phyloP scores from a whole-genome alignment of 2,113 vertebrate species.

The Telmatochromis sp. region DNA sequence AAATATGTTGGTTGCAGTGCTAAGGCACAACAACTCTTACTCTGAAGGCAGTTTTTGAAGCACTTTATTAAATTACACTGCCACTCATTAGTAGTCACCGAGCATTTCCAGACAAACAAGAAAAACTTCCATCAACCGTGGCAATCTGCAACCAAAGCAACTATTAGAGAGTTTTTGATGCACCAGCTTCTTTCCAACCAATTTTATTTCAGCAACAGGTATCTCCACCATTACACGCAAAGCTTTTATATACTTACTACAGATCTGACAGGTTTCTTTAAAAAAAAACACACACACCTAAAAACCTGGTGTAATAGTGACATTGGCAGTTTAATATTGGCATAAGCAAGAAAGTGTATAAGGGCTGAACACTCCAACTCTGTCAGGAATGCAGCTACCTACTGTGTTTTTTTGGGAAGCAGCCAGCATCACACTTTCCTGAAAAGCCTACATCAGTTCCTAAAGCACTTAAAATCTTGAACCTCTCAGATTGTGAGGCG shows the following conservation, averaged over 20 bases:
- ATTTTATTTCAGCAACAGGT: background rate
- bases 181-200: background rate
- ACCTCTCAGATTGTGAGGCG: constrained; percentile 1
- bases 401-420: constrained; percentile 13
- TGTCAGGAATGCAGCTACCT: background rate
- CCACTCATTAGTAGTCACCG: background rate
- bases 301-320: background rate
- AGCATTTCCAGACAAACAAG: background rate
- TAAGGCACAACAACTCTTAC: background rate
- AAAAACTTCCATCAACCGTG: background rate
- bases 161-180: background rate
- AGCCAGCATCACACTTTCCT: background rate
- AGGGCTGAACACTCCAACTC: background rate
- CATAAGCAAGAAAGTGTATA: background rate
- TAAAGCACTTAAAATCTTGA: constrained; percentile 8
- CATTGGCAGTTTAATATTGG: background rate
- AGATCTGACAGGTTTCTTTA: background rate
- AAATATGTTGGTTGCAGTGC: background rate
- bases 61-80: background rate
- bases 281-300: background rate
- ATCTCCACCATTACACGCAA: background rate
- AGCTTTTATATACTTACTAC: background rate
- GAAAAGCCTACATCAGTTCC: constrained; percentile 8
- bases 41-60: background rate
- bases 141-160: background rate